Evolutionary conservation across 2,797 vertebrate species (phyloP).

Genomic region (Aotus griseimembra): DNA sequence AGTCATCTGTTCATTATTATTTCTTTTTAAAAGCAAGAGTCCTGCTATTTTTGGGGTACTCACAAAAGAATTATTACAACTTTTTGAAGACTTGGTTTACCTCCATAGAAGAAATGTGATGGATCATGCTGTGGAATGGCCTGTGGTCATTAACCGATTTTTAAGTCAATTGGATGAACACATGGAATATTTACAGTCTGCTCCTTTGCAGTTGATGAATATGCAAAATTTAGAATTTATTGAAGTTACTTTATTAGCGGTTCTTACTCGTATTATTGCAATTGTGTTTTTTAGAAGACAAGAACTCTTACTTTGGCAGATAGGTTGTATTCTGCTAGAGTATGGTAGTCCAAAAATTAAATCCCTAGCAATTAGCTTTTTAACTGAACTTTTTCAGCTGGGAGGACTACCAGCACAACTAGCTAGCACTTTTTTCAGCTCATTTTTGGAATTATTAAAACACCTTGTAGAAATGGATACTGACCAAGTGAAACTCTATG

Average conservation of each 20-base stretch:
- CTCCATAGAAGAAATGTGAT: slow-evolving; percentile 80
- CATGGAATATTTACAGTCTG: slow-evolving; percentile 88
- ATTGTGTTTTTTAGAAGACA: slow-evolving; percentile 90
- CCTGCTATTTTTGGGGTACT: slow-evolving; percentile 90
- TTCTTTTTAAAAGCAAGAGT: slow-evolving; percentile 92
- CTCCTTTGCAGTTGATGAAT: slow-evolving; percentile 87
- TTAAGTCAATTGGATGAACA: slow-evolving; percentile 78
- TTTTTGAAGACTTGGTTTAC: slow-evolving; percentile 90
- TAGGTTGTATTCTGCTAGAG: slow-evolving; percentile 90
- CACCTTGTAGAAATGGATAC: slow-evolving; percentile 80
- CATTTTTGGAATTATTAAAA: slow-evolving; percentile 90
- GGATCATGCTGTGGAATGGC: slow-evolving; percentile 86
- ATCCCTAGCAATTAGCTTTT: slow-evolving; percentile 86
- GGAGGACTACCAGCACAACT: slow-evolving; percentile 90
- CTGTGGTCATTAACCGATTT: slow-evolving; percentile 88
- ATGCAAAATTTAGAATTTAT: slow-evolving; percentile 90
- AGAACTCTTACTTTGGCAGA: slow-evolving; percentile 89
- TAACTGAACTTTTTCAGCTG: slow-evolving; percentile 89
- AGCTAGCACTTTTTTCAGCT: slow-evolving; percentile 90
- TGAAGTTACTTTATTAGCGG: slow-evolving; percentile 85
- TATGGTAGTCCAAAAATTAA: slow-evolving; percentile 88
- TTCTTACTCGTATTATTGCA: slow-evolving; percentile 88
- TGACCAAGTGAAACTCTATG: slow-evolving; percentile 84
- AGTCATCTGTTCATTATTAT: slow-evolving; percentile 93
- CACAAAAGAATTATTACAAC: slow-evolving; percentile 88